Percentiles rank a stretch among this genome's conserved stretches.
Conservation (phyloP, 2,888 invertebrate species). For the Idaea straminata region DNA sequence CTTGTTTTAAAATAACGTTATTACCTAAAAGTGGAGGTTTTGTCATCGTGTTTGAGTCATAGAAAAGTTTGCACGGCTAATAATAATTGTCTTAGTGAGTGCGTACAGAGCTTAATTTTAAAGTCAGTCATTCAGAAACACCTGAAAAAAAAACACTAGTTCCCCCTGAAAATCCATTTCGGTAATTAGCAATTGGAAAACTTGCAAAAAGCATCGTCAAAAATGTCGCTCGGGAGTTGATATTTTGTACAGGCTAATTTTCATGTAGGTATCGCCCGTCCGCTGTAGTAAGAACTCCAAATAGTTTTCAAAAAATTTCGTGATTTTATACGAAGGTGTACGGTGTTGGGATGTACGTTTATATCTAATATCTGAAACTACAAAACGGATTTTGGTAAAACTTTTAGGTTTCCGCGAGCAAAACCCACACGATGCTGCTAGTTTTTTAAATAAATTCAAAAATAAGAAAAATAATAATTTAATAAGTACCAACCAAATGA, state of each 20-base stretch:
- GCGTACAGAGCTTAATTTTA: background rate
- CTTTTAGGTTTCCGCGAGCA: too few species aligned
- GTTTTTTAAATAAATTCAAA: too few species aligned
- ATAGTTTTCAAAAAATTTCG: background rate
- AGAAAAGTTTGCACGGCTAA: background rate
- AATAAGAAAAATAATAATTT: too few species aligned
- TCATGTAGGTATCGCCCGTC: background rate
- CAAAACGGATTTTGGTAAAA: too few species aligned
- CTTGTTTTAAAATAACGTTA: background rate
- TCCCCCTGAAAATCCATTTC: conserved; percentile 61
- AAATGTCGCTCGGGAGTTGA: background rate
- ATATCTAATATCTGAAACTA: too few species aligned
- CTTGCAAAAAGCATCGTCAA: conserved; percentile 7
- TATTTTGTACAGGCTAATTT: conserved; percentile 46
- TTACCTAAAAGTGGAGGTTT: background rate
- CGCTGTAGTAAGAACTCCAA: background rate
- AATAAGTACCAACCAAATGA: too few species aligned
- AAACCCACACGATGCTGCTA: too few species aligned
- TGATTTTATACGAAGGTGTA: background rate
- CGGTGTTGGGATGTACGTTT: too few species aligned
- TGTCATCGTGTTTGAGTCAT: too few species aligned
- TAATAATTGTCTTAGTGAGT: too few species aligned
- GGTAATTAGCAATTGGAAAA: conserved; percentile 64
- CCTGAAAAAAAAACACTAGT: background rate
- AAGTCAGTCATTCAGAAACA: conserved; percentile 8